Conservation (phyloP, 2,113 vertebrate species). For the Callithrix jacchus region DNA sequence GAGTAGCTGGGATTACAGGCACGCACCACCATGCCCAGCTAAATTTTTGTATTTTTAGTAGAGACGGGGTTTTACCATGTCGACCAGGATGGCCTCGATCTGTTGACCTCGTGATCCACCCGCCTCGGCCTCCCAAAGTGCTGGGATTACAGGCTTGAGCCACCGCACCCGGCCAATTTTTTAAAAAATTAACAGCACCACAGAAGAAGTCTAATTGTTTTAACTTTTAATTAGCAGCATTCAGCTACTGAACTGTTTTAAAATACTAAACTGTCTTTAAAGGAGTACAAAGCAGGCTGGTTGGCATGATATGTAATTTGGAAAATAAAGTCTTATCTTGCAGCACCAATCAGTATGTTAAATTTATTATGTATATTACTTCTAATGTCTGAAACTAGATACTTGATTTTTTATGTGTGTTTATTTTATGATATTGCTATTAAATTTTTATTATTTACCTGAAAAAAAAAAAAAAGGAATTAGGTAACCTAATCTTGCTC, state of each 20-base stretch:
- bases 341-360: conserved; percentile 59
- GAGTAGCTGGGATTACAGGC: no score
- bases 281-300: conserved; percentile 41
- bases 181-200: not conserved
- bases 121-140: no score
- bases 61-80: no score
- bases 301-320: conserved; percentile 58
- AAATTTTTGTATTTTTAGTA: no score
- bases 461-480: no score
- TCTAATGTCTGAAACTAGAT: conserved; percentile 79
- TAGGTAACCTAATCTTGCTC: not conserved
- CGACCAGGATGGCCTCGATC: no score
- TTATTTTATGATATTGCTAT: conserved; percentile 79
- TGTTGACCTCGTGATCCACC: no score
- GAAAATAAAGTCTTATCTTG: conserved; percentile 72
- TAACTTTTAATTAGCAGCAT: not conserved
- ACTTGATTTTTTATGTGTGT: conserved; percentile 81
- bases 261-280: not conserved
- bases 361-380: conserved; percentile 78
- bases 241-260: not conserved
- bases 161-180: no score
- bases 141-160: no score
- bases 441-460: conserved; percentile 78
- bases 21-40: no score
- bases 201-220: not conserved